Evolutionary conservation across 2,888 invertebrate species (phyloP), one percentile per base, ranked within the genome.

Genomic region (Notocelia uddmanniana): DNA sequence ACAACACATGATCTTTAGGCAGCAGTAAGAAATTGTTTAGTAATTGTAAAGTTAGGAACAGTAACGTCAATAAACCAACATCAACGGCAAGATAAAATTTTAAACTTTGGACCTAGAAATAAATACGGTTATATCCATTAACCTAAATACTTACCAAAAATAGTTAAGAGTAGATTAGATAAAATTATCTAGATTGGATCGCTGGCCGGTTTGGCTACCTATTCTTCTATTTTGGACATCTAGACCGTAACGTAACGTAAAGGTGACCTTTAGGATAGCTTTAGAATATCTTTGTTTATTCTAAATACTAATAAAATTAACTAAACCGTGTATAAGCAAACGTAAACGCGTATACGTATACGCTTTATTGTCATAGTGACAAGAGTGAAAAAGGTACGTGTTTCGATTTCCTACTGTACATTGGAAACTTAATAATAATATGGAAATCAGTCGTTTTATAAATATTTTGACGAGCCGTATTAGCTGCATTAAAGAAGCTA

Each of bases 401-500:
- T n/a, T n/a, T n/a, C n/a, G n/a, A n/a, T n/a, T n/a, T n/a, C n/a
- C n/a, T n/a, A n/a, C n/a, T n/a, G n/a, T n/a, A 31, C 9, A 50
- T 8, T 18, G 3, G 19, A 19, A 8, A 19, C 19, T 50, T 50
- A 15, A n/a, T 41, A 15, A 18, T 15, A 9, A 21, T 19, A 21
- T 21, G 45, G 13, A 21, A 41, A 41, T 15, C 15, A 15, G 15
- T 0, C 15, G 13, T 13, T 13, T 37, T 41, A 41, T 41, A 15
- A 41, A 41, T 41, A 41, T 3, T 15, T 5, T 41, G 15, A 5
- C 15, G 15, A 41, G 15, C 0, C 15, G 26, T 26, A 26, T 5
- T 26, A 26, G 26, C 26, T 26, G 26, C 26, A 26, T 26, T 26
- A 26, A 2, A n/a, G n/a, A n/a, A n/a, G 96, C 95, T 66, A 99